phyloP scores from a whole-genome alignment of 2,888 invertebrate genomes.

The Chamaedrilus cognettii region DNA sequence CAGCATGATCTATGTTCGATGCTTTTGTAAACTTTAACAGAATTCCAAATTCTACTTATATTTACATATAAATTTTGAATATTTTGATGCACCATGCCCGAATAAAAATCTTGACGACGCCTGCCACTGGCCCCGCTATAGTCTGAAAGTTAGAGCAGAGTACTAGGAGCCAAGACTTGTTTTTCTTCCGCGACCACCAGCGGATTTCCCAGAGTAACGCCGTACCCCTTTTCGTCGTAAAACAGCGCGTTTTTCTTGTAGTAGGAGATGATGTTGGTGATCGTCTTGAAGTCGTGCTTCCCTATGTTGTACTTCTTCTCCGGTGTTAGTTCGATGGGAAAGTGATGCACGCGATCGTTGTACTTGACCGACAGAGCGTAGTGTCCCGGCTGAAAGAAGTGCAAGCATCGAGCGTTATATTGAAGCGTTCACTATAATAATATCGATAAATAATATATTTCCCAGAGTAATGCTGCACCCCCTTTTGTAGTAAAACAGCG shows the following conservation, averaged over 20 bases:
- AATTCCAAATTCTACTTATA: too few species aligned
- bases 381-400: constrained; percentile 19
- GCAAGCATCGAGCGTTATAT: not conserved
- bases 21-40: too few species aligned
- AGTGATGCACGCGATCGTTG: constrained; percentile 29
- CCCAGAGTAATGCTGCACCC: constrained; percentile 29
- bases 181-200: constrained; percentile 17
- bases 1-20: too few species aligned
- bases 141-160: too few species aligned
- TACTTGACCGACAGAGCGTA: constrained; percentile 33
- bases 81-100: too few species aligned
- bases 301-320: constrained; percentile 34
- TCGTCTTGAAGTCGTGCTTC: constrained; percentile 33
- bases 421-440: not conserved
- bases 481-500: constrained; percentile 33
- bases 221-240: constrained; percentile 26
- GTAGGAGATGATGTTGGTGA: constrained; percentile 29
- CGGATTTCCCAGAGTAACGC: constrained; percentile 30
- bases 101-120: too few species aligned
- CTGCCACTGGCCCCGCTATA: too few species aligned
- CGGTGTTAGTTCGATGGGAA: constrained; percentile 33
- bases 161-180: too few species aligned
- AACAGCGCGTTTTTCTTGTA: constrained; percentile 35
- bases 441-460: constrained; percentile 21
- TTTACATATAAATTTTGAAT: too few species aligned